Conservation (phyloP, 2,113 vertebrate species). For the Limnothrissa miodon region DNA sequence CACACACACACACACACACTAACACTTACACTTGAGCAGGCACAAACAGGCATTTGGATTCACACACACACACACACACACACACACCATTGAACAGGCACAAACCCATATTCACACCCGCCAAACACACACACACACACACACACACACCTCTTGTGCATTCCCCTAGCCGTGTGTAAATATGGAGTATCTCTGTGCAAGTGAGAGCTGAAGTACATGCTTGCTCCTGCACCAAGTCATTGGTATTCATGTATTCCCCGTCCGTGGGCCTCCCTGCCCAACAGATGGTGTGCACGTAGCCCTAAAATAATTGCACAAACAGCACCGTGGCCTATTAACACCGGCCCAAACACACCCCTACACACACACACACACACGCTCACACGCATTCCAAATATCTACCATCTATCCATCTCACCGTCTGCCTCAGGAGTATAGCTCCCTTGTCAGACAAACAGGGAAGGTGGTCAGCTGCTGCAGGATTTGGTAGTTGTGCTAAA, state of each 20-base stretch:
- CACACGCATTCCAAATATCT: neutral
- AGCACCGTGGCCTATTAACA: slow-evolving; percentile 44
- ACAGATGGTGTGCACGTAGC: slow-evolving; percentile 48
- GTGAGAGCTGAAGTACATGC: slow-evolving; percentile 26
- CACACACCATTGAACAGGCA: neutral
- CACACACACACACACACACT: neutral
- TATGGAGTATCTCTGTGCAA: slow-evolving; percentile 40
- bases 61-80: slow-evolving; percentile 1
- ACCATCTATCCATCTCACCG: neutral
- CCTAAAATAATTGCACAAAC: slow-evolving; percentile 33
- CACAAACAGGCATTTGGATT: neutral
- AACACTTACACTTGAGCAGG: neutral
- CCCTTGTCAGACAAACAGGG: neutral
- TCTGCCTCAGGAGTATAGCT: neutral
- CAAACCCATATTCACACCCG: neutral
- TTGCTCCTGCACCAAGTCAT: slow-evolving; percentile 33
- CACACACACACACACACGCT: neutral
- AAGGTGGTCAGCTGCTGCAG: neutral
- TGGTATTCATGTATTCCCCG: slow-evolving; percentile 51
- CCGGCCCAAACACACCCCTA: neutral
- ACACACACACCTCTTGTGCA: slow-evolving; percentile 25
- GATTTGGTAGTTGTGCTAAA: neutral
- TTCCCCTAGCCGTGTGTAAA: slow-evolving; percentile 44
- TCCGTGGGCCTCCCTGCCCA: slow-evolving; percentile 46
- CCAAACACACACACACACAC: neutral